Evolutionary conservation across 2,888 invertebrate genomes (phyloP).

Genomic region (Pteria penguin): DNA sequence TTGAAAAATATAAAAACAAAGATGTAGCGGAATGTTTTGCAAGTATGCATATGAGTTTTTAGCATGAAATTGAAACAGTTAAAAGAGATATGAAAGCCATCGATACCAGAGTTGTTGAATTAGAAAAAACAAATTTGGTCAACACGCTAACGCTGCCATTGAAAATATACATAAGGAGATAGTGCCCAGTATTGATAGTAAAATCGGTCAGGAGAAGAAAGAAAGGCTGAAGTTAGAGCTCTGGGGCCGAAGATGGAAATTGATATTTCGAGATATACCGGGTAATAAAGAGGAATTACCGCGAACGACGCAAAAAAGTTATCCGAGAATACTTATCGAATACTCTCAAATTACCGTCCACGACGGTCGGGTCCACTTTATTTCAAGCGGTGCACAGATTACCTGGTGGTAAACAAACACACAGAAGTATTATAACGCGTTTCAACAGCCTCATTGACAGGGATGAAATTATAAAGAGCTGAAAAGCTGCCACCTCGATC

Average conservation of each 20-base stretch:
- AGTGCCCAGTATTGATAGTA: not conserved
- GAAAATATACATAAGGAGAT: not conserved
- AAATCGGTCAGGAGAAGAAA: not conserved
- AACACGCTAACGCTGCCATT: not conserved
- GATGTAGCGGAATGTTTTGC: not conserved
- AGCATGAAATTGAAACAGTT: not conserved
- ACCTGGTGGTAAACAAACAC: conserved; percentile 1
- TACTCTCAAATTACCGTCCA: not conserved
- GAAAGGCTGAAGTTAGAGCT: conserved; percentile 9
- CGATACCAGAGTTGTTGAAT: not conserved
- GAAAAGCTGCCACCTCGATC: conserved; percentile 17
- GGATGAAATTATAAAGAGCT: conserved; percentile 8
- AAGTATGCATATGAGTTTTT: not conserved
- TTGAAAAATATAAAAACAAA: not conserved
- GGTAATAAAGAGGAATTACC: not conserved
- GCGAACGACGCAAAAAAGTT: not conserved
- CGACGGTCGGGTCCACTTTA: not conserved
- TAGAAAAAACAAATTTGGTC: not conserved
- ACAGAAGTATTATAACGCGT: conserved; percentile 12
- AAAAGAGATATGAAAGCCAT: not conserved
- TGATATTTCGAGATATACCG: conserved; percentile 1
- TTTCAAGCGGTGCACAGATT: conserved; percentile 27
- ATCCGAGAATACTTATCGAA: not conserved
- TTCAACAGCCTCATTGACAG: conserved; percentile 17
- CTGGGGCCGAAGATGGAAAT: conserved; percentile 30